Evolutionary conservation across 2,113 vertebrate species (phyloP).

Genomic region (Seriola quinqueradiata): DNA sequence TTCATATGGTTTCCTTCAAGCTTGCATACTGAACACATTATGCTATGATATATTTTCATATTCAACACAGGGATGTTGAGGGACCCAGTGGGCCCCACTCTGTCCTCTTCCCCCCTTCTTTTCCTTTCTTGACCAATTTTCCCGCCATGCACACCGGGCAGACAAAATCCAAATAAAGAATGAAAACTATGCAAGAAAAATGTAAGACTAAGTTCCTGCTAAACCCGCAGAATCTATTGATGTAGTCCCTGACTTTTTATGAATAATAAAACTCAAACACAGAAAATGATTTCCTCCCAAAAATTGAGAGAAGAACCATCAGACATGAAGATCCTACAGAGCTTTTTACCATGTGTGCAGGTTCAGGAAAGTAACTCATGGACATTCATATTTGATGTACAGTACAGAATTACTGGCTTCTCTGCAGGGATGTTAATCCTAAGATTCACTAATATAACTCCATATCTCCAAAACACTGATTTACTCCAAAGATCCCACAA

Average conservation of each 20-base stretch:
- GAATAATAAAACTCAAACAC: constrained; percentile 43
- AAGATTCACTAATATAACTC: constrained; percentile 12
- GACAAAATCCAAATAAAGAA: constrained; percentile 59
- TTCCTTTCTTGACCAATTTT: constrained; percentile 61
- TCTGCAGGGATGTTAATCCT: constrained; percentile 33
- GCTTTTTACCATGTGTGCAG: constrained; percentile 19
- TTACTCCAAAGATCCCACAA: constrained; percentile 34
- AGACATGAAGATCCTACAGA: neutral
- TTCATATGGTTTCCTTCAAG: constrained; percentile 89
- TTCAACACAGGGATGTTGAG: constrained; percentile 73
- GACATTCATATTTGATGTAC: constrained; percentile 20
- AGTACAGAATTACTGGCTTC: constrained; percentile 1
- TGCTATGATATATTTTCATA: constrained; percentile 86
- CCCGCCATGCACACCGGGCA: constrained; percentile 53
- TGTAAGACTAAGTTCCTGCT: constrained; percentile 29
- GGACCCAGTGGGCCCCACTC: constrained; percentile 59
- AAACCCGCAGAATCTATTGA: constrained; percentile 38
- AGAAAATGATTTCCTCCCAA: constrained; percentile 39
- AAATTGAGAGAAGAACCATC: constrained; percentile 3
- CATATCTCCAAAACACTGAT: constrained; percentile 15
- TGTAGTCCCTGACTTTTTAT: constrained; percentile 21
- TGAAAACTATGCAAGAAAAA: constrained; percentile 45
- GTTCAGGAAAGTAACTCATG: constrained; percentile 26
- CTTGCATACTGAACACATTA: constrained; percentile 89
- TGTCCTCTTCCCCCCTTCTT: constrained; percentile 7